These are phyloP conservation scores for Caligus rogercresseyi DNA, from an alignment of 1,140 invertebrate species.

Conservation along the genomic window DNA sequence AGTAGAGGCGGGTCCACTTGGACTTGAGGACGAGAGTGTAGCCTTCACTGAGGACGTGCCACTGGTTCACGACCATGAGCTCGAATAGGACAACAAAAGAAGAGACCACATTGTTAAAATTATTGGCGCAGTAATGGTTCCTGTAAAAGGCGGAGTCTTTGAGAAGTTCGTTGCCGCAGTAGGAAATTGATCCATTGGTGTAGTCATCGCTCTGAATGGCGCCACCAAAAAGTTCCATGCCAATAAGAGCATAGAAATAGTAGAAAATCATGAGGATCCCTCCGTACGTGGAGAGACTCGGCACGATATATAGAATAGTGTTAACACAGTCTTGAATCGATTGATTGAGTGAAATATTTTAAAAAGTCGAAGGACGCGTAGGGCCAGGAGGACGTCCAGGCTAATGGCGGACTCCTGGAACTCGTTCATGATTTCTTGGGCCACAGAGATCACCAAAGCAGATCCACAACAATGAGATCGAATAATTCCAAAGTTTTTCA, in stretches of 20 bases:
- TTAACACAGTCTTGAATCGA: conserved; percentile 34
- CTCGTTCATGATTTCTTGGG: neutral
- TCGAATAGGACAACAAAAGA: conserved; percentile 36
- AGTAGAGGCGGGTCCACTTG: conserved; percentile 33
- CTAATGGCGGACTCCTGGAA: neutral
- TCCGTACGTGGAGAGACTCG: conserved; percentile 35
- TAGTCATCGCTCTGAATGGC: conserved; percentile 29
- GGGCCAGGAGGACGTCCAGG: conserved; percentile 33
- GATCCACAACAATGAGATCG: conserved; percentile 34
- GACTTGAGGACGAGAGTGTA: neutral
- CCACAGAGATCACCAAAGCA: conserved; percentile 29
- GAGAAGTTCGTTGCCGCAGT: conserved; percentile 32
- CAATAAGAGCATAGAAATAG: conserved; percentile 38
- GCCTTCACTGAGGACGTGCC: conserved; percentile 35
- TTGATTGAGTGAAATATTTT: conserved; percentile 35
- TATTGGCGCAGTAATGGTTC: conserved; percentile 35
- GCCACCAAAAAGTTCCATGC: conserved; percentile 35
- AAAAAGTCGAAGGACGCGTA: conserved; percentile 33
- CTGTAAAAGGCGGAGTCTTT: conserved; percentile 31
- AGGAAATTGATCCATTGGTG: conserved; percentile 27
- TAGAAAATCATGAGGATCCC: conserved; percentile 36
- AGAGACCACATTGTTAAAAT: conserved; percentile 35
- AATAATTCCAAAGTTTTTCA: conserved; percentile 34
- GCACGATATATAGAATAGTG: conserved; percentile 34
- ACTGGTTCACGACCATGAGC: conserved; percentile 38